Evolutionary conservation across 2,888 invertebrate species (phyloP).

Genomic region (Agrypnus murinus): DNA sequence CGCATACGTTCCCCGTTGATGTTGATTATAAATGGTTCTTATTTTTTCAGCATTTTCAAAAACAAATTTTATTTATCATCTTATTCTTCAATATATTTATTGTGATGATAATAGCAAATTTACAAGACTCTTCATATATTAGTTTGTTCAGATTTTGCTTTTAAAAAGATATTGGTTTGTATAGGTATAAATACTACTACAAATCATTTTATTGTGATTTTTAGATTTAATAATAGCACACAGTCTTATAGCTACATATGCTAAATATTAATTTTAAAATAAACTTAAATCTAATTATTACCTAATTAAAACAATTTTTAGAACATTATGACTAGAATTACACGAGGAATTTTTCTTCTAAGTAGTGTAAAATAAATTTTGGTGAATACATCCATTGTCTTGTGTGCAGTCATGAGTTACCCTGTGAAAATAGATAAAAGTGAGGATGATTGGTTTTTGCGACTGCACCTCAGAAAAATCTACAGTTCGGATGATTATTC

Average conservation of each 20-base stretch:
- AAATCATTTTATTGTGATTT: background rate
- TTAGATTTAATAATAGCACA: conserved; percentile 6
- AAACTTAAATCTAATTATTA: conserved; percentile 7
- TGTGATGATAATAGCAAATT: too few species aligned
- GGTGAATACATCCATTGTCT: conserved; percentile 20
- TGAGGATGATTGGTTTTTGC: background rate
- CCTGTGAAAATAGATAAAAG: conserved; percentile 30
- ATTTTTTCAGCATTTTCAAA: too few species aligned
- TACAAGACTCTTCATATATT: background rate
- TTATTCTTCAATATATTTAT: too few species aligned
- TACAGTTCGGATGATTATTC: background rate
- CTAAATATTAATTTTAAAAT: background rate
- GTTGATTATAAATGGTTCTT: background rate
- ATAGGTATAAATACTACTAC: background rate
- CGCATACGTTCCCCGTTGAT: conserved; percentile 39
- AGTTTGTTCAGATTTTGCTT: too few species aligned
- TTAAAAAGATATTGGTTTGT: too few species aligned
- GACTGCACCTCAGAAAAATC: background rate
- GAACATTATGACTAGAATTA: conserved; percentile 29
- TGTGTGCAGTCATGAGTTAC: conserved; percentile 26
- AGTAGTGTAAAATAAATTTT: conserved; percentile 1
- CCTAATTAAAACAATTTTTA: conserved; percentile 20
- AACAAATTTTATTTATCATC: too few species aligned
- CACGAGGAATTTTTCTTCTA: conserved; percentile 22
- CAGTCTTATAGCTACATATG: conserved; percentile 37